Base-by-base conservation (phyloP, 1,140 invertebrate genomes). In the Potamilus streckersoni region DNA sequence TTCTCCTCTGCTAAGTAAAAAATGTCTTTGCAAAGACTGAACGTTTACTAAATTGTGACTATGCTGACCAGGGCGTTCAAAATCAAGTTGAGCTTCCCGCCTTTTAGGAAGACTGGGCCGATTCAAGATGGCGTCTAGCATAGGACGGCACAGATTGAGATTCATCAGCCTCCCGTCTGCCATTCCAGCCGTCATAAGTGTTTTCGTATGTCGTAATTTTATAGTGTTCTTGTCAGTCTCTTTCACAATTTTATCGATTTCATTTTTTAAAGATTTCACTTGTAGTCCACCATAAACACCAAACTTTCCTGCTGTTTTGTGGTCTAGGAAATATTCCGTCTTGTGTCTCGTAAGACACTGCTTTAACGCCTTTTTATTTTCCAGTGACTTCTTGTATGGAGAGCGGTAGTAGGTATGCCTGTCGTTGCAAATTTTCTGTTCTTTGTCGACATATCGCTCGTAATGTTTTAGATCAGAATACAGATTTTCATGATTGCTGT, bases 331-430 rank as follows among this genome's bases (percentile, higher is more conserved):
- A 3, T 72, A 49, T 58, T 77, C 75, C 1, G 75, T 77, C 67
- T 77, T 72, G 17, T 76, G 70, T 67, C 76, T 82, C 62, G 71
- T 31, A 14, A 82, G 62, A 61, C 80, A 82, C 63, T 82, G 78
- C 68, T 82, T 76, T 23, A 82, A 65, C 13, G 75, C 80, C 17
- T 73, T 75, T 16, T 76, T 79, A 60, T 82, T 72, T 57, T 71
- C 66, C 73, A 82, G 55, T 55, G 78, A 78, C 56, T 78, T 74
- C 59, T 75, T 77, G 67, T 71, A 70, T 1, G 80, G 80, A 1
- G 68, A 31, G 19, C 62, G 63, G 27, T 75, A 69, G 23, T 80
- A 76, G 56, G 76, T 58, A 27, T 68, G 59, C 60, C 59, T 16
- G 60, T 76, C 79, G 19, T 78, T 71, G 27, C 74, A 70, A 27